A percentile compares a stretch with the other conserved stretches of the same genome.
Conservation (phyloP, 2,888 invertebrate species). For the Nymphalis polychloros region DNA sequence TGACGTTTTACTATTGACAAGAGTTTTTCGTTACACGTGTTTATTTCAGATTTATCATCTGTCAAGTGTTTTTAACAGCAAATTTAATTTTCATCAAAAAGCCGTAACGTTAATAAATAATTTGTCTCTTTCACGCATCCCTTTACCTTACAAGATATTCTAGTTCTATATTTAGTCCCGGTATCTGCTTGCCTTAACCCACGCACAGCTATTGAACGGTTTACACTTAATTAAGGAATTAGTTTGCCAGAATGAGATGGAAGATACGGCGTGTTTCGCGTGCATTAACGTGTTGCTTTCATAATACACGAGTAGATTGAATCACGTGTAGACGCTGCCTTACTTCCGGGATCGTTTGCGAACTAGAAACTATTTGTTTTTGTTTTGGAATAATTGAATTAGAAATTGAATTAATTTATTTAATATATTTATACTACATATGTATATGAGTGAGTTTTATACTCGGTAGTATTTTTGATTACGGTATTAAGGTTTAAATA, state of each 20-base stretch:
- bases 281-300: slow-evolving; percentile 50
- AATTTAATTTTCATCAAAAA: background rate
- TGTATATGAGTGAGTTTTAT: too few relatives aligned
- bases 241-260: slow-evolving; percentile 52
- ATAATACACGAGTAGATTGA: slow-evolving; percentile 46
- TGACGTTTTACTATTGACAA: too few relatives aligned
- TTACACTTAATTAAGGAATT: slow-evolving; percentile 69
- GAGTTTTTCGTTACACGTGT: too few relatives aligned
- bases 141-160: slow-evolving; percentile 9
- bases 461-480: too few relatives aligned
- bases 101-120: background rate
- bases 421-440: background rate
- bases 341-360: slow-evolving; percentile 25
- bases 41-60: too few relatives aligned
- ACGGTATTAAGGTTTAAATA: too few relatives aligned
- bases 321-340: slow-evolving; percentile 42
- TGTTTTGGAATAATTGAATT: slow-evolving; percentile 16
- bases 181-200: slow-evolving; percentile 37
- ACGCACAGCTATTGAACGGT: slow-evolving; percentile 51
- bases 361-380: slow-evolving; percentile 16
- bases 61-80: too few relatives aligned
- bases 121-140: slow-evolving; percentile 4
- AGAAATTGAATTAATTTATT: slow-evolving; percentile 1
- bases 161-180: slow-evolving; percentile 33
- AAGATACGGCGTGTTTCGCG: slow-evolving; percentile 48